These are phyloP conservation scores for Drosophila anomelani DNA, from an alignment of 2,888 invertebrate species.

Conservation along the genomic window DNA sequence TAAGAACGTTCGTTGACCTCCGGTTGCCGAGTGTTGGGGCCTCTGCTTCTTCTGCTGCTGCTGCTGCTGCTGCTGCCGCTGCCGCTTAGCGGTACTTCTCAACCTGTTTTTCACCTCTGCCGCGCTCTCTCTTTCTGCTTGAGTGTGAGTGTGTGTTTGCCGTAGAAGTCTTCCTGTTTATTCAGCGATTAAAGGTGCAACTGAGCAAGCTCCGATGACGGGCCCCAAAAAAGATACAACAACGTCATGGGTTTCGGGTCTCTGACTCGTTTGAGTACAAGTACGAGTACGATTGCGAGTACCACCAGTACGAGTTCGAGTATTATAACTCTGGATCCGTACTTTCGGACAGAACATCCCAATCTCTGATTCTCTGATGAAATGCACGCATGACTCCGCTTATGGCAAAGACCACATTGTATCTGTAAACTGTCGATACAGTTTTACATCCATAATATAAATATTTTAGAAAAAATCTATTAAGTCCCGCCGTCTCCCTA, in stretches of 20 bases:
- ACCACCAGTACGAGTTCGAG: slow-evolving; percentile 1
- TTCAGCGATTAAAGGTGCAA: slow-evolving; percentile 71
- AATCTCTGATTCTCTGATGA: slow-evolving; percentile 47
- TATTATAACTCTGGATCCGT: slow-evolving; percentile 8
- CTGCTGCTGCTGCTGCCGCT: slow-evolving; percentile 48
- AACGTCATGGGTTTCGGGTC: slow-evolving; percentile 54
- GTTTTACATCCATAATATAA: background rate
- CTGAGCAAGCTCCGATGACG: slow-evolving; percentile 61
- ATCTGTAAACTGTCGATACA: slow-evolving; percentile 12
- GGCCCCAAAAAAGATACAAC: slow-evolving; percentile 51
- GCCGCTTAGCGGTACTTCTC: slow-evolving; percentile 79
- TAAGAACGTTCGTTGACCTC: slow-evolving; percentile 84
- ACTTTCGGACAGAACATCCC: slow-evolving; percentile 17
- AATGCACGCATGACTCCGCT: slow-evolving; percentile 49
- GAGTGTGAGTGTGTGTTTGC: slow-evolving; percentile 53
- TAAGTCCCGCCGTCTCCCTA: background rate
- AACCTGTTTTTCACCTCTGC: slow-evolving; percentile 73
- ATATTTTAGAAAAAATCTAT: background rate
- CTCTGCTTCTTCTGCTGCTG: slow-evolving; percentile 14
- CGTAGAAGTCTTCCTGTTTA: slow-evolving; percentile 79
- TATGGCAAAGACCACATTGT: slow-evolving; percentile 11
- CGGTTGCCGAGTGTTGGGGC: slow-evolving; percentile 39
- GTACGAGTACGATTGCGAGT: slow-evolving; percentile 29
- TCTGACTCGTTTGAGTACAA: slow-evolving; percentile 42
- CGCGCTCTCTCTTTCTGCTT: slow-evolving; percentile 13